Conservation (phyloP, 2,113 vertebrate genomes). For the Callipepla squamata region DNA sequence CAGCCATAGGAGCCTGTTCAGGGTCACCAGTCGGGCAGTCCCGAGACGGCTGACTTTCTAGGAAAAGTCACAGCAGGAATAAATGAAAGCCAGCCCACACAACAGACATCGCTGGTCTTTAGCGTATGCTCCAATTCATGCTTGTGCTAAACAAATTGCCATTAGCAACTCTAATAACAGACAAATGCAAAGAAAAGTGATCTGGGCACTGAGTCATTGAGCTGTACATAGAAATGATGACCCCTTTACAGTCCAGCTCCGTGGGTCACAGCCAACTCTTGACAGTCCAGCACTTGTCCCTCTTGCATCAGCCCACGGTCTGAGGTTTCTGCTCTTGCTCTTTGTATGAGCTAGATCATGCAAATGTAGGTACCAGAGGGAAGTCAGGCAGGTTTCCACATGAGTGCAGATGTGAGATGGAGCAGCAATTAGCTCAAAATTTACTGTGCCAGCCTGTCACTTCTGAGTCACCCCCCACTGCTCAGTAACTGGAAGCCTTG, state of each 20-base stretch:
- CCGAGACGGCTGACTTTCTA: slow-evolving; percentile 11
- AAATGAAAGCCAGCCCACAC: not conserved
- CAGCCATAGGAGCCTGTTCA: not conserved
- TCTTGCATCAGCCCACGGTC: accelerated
- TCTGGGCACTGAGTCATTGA: not conserved
- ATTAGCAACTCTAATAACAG: not conserved
- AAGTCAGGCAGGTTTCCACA: not conserved
- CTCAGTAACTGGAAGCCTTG: not conserved
- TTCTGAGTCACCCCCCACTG: not conserved
- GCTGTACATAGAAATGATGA: not conserved
- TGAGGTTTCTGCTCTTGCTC: not conserved
- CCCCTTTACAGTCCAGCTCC: not conserved
- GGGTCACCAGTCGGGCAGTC: not conserved
- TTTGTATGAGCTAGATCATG: not conserved
- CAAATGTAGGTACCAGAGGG: not conserved
- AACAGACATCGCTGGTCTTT: not conserved
- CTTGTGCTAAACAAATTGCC: accelerated
- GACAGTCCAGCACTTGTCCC: not conserved
- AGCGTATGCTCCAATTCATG: not conserved
- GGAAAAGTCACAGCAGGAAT: slow-evolving; percentile 8
- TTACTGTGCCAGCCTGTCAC: not conserved
- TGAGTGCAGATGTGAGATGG: not conserved
- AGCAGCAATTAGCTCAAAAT: slow-evolving; percentile 30
- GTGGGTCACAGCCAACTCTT: accelerated
- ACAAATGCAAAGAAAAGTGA: not conserved